A percentile compares a stretch with the other conserved stretches of the same genome.
These are phyloP conservation scores for Platycnemis pennipes DNA, from an alignment of 2,888 invertebrate genomes.

Conservation along the genomic window DNA sequence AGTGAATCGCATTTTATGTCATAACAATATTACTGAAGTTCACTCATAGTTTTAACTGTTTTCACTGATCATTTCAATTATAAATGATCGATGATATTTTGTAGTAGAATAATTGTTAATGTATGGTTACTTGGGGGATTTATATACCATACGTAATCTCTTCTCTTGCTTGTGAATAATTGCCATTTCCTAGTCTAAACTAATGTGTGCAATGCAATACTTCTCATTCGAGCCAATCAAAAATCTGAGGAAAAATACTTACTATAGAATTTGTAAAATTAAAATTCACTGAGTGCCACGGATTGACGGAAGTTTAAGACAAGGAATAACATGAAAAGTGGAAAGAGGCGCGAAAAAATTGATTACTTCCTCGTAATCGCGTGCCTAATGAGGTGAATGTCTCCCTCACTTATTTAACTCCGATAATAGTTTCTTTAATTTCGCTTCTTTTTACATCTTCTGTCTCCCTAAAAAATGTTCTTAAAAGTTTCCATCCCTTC, in stretches of 20 bases:
- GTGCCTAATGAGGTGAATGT: not conserved
- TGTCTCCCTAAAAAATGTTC: not conserved
- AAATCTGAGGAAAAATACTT: not conserved
- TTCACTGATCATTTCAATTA: too few relatives aligned
- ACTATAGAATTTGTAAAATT: not conserved
- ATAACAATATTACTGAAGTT: too few relatives aligned
- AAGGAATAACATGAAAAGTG: not conserved
- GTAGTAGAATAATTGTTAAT: too few relatives aligned
- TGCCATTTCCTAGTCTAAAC: too few relatives aligned
- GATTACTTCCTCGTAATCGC: conserved; percentile 3
- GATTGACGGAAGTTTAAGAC: not conserved
- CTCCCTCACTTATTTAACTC: not conserved
- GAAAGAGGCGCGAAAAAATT: conserved; percentile 7
- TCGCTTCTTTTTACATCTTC: not conserved
- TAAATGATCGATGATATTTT: too few relatives aligned
- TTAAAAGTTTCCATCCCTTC: not conserved
- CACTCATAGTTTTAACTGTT: too few relatives aligned
- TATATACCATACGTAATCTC: too few relatives aligned
- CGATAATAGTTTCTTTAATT: conserved; percentile 22
- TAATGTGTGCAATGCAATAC: too few relatives aligned
- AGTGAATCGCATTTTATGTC: too few relatives aligned
- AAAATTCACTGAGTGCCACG: not conserved
- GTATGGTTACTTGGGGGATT: too few relatives aligned
- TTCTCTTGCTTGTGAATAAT: too few relatives aligned
- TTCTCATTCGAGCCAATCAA: not conserved